phyloP scores from a whole-genome alignment of 2,113 vertebrate species.

The Phyllopteryx taeniolatus region DNA sequence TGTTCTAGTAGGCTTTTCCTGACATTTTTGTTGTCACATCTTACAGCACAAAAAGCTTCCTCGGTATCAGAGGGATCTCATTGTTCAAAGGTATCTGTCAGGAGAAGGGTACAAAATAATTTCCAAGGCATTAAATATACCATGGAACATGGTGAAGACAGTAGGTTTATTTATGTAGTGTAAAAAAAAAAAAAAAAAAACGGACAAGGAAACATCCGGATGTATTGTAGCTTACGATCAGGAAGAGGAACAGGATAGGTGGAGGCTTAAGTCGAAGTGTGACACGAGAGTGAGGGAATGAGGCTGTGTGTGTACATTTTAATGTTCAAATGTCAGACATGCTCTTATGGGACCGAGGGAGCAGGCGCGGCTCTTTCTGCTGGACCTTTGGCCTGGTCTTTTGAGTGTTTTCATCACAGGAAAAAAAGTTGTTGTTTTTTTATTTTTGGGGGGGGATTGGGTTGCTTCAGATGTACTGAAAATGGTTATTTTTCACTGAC shows the following conservation, averaged over 20 bases:
- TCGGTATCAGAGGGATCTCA: too few relatives aligned
- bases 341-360: constrained; percentile 30
- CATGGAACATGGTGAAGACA: neutral
- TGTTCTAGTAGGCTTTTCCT: too few relatives aligned
- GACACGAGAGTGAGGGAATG: constrained; percentile 1
- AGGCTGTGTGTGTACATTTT: neutral
- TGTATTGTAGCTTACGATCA: constrained; percentile 7
- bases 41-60: too few relatives aligned
- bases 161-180: neutral
- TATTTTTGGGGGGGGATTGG: too few relatives aligned
- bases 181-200: neutral
- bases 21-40: too few relatives aligned
- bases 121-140: too few relatives aligned
- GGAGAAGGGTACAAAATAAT: too few relatives aligned
- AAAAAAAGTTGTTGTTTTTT: constrained; percentile 1
- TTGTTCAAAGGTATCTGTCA: too few relatives aligned
- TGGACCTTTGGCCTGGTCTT: neutral
- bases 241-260: constrained; percentile 50
- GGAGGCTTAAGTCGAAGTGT: constrained; percentile 20
- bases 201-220: constrained; percentile 1
- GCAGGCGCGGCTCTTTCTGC: constrained; percentile 43
- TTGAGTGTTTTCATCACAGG: constrained; percentile 10
- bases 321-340: constrained; percentile 4
- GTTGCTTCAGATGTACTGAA: constrained; percentile 15
- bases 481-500: constrained; percentile 15